A percentile compares a stretch with the other conserved stretches of the same genome.
Conservation (phyloP, 92 coral and sea anemone genomes). For the Zoanthus sansibaricus region DNA sequence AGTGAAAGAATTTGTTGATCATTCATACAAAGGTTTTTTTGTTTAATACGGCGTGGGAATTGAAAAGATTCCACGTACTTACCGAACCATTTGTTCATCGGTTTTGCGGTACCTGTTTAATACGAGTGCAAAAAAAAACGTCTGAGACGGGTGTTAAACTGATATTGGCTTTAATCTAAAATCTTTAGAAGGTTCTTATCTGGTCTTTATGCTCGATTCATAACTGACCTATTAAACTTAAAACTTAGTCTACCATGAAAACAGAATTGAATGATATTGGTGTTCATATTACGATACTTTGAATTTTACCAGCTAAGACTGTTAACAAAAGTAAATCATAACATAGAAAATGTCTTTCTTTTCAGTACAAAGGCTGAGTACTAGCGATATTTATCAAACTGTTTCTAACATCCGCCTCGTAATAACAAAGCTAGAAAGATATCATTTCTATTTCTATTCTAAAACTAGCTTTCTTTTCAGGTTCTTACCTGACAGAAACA, state of each 20-base stretch:
- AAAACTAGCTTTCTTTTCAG: not conserved
- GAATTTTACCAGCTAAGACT: too few species aligned
- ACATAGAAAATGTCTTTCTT: too few species aligned
- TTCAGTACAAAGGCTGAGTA: too few species aligned
- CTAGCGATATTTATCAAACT: not conserved
- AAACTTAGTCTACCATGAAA: not conserved
- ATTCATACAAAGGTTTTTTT: too few species aligned
- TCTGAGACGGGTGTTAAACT: not conserved
- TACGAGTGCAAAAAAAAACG: not conserved
- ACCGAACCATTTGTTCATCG: not conserved
- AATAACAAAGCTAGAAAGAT: not conserved
- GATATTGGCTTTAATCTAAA: not conserved
- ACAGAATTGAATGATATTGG: not conserved
- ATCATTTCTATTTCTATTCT: not conserved
- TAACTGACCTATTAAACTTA: not conserved
- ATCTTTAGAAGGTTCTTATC: not conserved
- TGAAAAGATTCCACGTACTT: not conserved
- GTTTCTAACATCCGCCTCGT: not conserved
- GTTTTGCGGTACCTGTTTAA: conserved; percentile 3
- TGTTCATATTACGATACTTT: too few species aligned
- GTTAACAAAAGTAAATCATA: too few species aligned
- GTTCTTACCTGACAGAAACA: not conserved
- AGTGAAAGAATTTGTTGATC: too few species aligned
- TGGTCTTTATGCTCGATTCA: not conserved
- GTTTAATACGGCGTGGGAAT: not conserved